Evolutionary conservation across 2,888 invertebrate species (phyloP).

Genomic region (Cataglyphis cursor): DNA sequence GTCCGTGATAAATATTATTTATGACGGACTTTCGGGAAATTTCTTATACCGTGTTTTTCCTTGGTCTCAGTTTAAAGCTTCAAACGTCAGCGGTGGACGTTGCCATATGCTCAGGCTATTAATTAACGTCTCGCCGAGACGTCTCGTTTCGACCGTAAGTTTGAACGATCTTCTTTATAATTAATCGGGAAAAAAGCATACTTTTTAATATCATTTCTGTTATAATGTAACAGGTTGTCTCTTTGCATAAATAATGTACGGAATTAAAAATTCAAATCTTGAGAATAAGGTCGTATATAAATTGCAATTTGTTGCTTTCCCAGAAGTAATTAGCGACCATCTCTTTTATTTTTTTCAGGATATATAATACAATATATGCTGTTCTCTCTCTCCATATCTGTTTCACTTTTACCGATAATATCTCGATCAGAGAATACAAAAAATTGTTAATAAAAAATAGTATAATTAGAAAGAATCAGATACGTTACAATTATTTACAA

Average conservation of each 20-base stretch:
- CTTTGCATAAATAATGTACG: background rate
- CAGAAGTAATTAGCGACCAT: background rate
- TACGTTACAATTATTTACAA: conserved; percentile 21
- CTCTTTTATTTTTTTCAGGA: background rate
- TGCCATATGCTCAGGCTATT: conserved; percentile 25
- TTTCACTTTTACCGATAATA: conserved; percentile 3
- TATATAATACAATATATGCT: background rate
- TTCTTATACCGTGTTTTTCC: background rate
- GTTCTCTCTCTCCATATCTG: background rate
- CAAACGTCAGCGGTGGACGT: background rate
- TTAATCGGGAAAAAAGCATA: conserved; percentile 30
- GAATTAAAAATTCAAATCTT: conserved; percentile 1
- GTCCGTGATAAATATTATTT: conserved; percentile 16
- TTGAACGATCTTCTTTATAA: conserved; percentile 42
- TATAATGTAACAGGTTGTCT: conserved; percentile 10
- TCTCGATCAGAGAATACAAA: background rate
- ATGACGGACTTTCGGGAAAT: conserved; percentile 26
- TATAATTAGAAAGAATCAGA: background rate
- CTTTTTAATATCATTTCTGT: conserved; percentile 37
- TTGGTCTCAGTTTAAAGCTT: conserved; percentile 7
- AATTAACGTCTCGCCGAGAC: conserved; percentile 44
- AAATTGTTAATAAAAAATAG: conserved; percentile 2
- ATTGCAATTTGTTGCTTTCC: background rate
- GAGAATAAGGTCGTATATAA: background rate
- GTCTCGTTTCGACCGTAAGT: conserved; percentile 14